A percentile compares a stretch with the other conserved stretches of the same genome.
phyloP scores from a whole-genome alignment of 92 coral and sea anemone species.

The Hydrozoanthus gracilis region DNA sequence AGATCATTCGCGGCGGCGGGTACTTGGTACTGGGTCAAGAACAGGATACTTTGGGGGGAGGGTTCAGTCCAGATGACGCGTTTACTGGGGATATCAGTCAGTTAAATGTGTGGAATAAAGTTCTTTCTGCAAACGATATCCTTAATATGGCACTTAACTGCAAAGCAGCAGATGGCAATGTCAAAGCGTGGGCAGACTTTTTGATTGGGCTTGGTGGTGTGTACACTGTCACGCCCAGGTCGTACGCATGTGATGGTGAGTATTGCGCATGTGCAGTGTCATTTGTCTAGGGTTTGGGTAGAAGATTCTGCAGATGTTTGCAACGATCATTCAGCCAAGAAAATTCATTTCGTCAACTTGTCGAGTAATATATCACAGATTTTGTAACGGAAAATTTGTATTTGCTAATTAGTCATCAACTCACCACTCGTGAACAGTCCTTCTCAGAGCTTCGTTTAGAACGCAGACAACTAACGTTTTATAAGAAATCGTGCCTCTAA shows the following conservation, averaged over 20 bases:
- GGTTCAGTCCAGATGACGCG: conserved; percentile 93
- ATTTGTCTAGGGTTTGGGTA: neutral
- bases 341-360: too few species aligned
- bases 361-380: too few species aligned
- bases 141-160: conserved; percentile 86
- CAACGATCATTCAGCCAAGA: too few species aligned
- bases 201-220: conserved; percentile 73
- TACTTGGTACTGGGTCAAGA: conserved; percentile 95
- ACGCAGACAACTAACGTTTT: too few species aligned
- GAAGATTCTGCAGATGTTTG: too few species aligned
- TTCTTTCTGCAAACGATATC: conserved; percentile 73
- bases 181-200: conserved; percentile 95
- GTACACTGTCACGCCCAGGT: conserved; percentile 68
- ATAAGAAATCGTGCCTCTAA: too few species aligned
- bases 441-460: too few species aligned
- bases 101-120: conserved; percentile 83
- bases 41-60: conserved; percentile 91
- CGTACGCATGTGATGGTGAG: conserved; percentile 93
- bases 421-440: too few species aligned
- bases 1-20: conserved; percentile 90
- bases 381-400: too few species aligned
- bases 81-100: conserved; percentile 97
- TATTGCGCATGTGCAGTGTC: neutral
- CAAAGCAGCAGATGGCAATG: conserved; percentile 79
- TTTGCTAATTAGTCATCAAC: too few species aligned